Evolutionary conservation across 1,140 invertebrate species (phyloP).

Genomic region (Leptinotarsa texana): DNA sequence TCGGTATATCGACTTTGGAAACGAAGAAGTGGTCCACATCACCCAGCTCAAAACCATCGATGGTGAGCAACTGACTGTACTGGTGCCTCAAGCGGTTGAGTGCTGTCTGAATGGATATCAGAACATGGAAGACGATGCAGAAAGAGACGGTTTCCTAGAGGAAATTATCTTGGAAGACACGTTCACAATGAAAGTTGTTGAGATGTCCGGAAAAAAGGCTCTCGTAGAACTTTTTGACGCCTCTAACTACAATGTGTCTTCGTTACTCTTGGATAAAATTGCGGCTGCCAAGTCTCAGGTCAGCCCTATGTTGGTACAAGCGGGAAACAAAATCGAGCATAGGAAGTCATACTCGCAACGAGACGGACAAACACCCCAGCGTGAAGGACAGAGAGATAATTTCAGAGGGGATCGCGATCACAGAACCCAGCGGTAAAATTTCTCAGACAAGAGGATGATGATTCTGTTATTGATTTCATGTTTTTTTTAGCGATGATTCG

Average conservation of each 20-base stretch:
- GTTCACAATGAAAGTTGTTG: slow-evolving; percentile 63
- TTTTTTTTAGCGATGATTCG: slow-evolving; percentile 18
- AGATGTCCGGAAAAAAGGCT: slow-evolving; percentile 56
- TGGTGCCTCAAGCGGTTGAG: slow-evolving; percentile 74
- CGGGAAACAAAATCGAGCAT: slow-evolving; percentile 49
- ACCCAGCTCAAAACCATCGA: slow-evolving; percentile 65
- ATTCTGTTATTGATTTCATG: slow-evolving; percentile 4
- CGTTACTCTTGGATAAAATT: slow-evolving; percentile 50
- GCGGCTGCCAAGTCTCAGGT: slow-evolving; percentile 46
- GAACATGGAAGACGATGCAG: slow-evolving; percentile 50
- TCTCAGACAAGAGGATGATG: background rate
- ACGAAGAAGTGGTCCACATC: slow-evolving; percentile 67
- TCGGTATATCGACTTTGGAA: slow-evolving; percentile 80
- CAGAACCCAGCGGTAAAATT: slow-evolving; percentile 39
- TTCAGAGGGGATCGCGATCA: slow-evolving; percentile 26
- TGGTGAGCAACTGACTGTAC: slow-evolving; percentile 63
- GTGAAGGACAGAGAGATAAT: slow-evolving; percentile 18
- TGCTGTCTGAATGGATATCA: slow-evolving; percentile 69
- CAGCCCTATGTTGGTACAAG: slow-evolving; percentile 50
- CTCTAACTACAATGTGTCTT: slow-evolving; percentile 47
- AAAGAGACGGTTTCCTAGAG: slow-evolving; percentile 57
- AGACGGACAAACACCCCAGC: slow-evolving; percentile 21
- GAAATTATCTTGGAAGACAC: slow-evolving; percentile 56
- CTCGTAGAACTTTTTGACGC: slow-evolving; percentile 61
- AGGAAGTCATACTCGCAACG: slow-evolving; percentile 32